Conservation (phyloP, 2,113 vertebrate genomes). For the Kobus ellipsiprymnus region DNA sequence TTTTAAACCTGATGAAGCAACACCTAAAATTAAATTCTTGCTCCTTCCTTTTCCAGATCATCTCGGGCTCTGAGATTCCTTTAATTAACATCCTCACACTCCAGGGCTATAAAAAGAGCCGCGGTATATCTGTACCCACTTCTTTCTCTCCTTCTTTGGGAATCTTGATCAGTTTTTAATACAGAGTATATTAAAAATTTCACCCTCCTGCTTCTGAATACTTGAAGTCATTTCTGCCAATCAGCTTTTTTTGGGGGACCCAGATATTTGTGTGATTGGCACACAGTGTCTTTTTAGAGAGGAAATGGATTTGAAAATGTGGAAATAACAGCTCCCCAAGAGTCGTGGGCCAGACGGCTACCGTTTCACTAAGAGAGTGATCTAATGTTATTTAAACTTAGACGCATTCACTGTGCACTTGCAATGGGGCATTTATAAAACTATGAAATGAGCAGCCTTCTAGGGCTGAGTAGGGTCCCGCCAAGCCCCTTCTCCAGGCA, state of each 20-base stretch:
- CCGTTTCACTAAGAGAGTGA: not conserved
- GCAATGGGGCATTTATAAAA: not conserved
- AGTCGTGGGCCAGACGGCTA: not conserved
- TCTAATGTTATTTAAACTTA: not conserved
- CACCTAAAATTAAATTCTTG: constrained; percentile 75
- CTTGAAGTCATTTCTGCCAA: not conserved
- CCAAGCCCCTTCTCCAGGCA: not conserved
- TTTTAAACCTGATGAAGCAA: constrained; percentile 63
- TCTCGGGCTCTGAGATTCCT: constrained; percentile 70
- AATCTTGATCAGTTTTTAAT: constrained; percentile 65
- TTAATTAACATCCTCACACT: constrained; percentile 75
- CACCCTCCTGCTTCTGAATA: not conserved
- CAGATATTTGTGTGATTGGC: not conserved
- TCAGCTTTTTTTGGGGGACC: not conserved
- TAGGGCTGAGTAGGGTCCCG: not conserved
- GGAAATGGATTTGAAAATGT: not conserved
- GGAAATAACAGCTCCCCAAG: not conserved
- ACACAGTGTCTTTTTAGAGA: not conserved
- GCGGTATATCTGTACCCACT: constrained; percentile 65
- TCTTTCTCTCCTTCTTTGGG: constrained; percentile 66
- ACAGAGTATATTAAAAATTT: not conserved
- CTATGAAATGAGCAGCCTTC: not conserved
- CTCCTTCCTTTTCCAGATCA: constrained; percentile 72
- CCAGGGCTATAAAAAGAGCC: constrained; percentile 76
- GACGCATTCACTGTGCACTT: not conserved